These are phyloP conservation scores for Biston betularia DNA, from an alignment of 2,888 invertebrate species.

Conservation along the genomic window DNA sequence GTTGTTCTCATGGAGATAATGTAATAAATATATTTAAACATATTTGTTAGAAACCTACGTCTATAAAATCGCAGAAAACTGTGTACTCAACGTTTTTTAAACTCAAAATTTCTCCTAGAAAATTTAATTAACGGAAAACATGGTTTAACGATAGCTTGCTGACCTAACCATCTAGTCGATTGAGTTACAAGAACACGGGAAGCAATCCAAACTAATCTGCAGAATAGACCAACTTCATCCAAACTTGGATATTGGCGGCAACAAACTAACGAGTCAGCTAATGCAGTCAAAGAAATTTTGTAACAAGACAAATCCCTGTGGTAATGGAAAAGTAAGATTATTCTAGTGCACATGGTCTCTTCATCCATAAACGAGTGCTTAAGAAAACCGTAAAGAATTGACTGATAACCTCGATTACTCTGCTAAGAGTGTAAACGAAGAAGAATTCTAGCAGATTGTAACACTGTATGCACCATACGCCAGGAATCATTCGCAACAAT, in stretches of 20 bases:
- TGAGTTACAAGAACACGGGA: constrained; percentile 21
- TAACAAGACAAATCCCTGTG: not conserved
- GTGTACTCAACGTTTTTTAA: too few species aligned
- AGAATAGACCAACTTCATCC: constrained; percentile 26
- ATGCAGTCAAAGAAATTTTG: constrained; percentile 41
- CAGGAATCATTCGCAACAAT: too few species aligned
- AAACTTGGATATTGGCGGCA: constrained; percentile 54
- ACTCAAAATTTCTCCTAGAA: not conserved
- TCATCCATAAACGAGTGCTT: too few species aligned
- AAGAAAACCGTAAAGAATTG: too few species aligned
- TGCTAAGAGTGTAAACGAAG: too few species aligned
- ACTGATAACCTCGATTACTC: too few species aligned
- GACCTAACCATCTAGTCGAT: constrained; percentile 1
- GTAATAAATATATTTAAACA: too few species aligned
- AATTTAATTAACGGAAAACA: not conserved
- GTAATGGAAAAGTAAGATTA: not conserved
- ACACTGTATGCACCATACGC: too few species aligned
- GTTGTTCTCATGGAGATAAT: too few species aligned
- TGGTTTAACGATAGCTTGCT: not conserved
- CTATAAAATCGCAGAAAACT: not conserved
- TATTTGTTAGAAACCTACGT: too few species aligned
- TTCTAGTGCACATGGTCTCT: not conserved
- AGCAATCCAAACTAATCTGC: constrained; percentile 41
- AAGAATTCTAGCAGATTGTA: too few species aligned
- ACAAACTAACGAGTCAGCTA: constrained; percentile 55